Percentiles rank a stretch among this genome's conserved stretches.
phyloP scores from a whole-genome alignment of 1,140 invertebrate species.

The Cataglyphis hispanica region DNA sequence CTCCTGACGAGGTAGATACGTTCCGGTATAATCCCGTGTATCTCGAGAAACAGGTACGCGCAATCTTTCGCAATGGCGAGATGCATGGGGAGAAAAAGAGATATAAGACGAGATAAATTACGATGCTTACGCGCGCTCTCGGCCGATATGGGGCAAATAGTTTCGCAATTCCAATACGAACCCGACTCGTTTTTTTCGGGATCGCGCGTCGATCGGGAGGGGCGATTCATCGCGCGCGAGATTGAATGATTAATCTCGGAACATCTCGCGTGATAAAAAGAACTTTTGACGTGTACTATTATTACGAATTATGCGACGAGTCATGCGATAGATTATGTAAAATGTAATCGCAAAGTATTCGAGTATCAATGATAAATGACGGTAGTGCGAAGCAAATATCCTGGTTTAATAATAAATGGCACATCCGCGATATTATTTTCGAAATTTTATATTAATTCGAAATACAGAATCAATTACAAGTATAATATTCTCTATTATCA shows the following conservation, averaged over 20 bases:
- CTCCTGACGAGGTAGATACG: constrained; percentile 57
- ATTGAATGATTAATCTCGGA: constrained; percentile 53
- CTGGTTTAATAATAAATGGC: neutral
- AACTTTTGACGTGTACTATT: constrained; percentile 57
- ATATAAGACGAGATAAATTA: constrained; percentile 68
- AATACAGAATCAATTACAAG: neutral
- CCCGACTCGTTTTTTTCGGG: constrained; percentile 40
- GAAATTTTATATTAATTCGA: constrained; percentile 27
- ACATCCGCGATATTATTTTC: neutral
- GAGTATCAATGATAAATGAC: constrained; percentile 55
- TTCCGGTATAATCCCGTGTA: constrained; percentile 33
- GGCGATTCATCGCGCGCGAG: constrained; percentile 50
- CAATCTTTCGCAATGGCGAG: constrained; percentile 12
- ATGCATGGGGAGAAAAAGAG: constrained; percentile 31
- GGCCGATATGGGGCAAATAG: constrained; percentile 56
- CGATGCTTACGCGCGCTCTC: constrained; percentile 9
- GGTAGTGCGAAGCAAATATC: neutral
- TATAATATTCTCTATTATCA: neutral
- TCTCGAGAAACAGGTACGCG: constrained; percentile 23
- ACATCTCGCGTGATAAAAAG: constrained; percentile 58
- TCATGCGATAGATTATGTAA: constrained; percentile 56
- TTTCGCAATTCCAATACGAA: constrained; percentile 59
- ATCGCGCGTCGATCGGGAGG: constrained; percentile 29
- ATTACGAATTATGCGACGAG: constrained; percentile 54
- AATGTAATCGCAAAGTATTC: constrained; percentile 58